Percentiles rank a stretch among this genome's conserved stretches.
These are phyloP conservation scores for Agrotis ipsilon DNA, from an alignment of 2,888 invertebrate genomes.

Conservation along the genomic window DNA sequence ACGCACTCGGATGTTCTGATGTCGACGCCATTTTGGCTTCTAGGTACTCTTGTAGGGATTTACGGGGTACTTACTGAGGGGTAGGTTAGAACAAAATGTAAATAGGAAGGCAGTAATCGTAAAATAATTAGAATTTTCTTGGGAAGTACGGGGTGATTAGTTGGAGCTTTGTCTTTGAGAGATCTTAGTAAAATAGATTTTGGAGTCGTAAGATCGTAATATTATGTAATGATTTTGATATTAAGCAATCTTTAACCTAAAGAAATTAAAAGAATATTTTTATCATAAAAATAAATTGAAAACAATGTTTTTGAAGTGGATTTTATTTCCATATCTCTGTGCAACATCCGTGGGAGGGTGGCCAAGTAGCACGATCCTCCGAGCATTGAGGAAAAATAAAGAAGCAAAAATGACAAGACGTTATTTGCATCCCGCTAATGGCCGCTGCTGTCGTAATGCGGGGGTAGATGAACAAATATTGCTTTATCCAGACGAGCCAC, in stretches of 20 bases:
- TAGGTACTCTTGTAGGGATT: constrained; percentile 70
- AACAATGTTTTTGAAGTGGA: constrained; percentile 45
- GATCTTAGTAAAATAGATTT: background rate
- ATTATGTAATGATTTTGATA: too few relatives aligned
- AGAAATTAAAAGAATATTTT: background rate
- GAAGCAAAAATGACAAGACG: constrained; percentile 91
- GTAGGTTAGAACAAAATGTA: constrained; percentile 60
- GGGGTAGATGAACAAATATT: constrained; percentile 91
- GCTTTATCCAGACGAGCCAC: constrained; percentile 89
- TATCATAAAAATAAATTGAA: constrained; percentile 13
- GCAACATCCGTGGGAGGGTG: constrained; percentile 69
- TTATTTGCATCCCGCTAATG: constrained; percentile 91
- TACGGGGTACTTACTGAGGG: constrained; percentile 60
- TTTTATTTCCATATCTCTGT: constrained; percentile 65
- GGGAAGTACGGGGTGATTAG: constrained; percentile 10
- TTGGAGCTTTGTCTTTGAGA: background rate
- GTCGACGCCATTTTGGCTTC: constrained; percentile 76
- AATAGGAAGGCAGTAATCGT: constrained; percentile 64
- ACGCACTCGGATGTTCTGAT: constrained; percentile 77
- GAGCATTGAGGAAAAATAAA: constrained; percentile 87
- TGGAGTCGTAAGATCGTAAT: background rate
- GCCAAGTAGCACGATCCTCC: constrained; percentile 77
- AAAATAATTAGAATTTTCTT: constrained; percentile 65
- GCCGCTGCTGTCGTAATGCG: constrained; percentile 88
- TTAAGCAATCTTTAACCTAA: background rate